Evolutionary conservation across 2,113 vertebrate species (phyloP).

Genomic region (Antidorcas marsupialis): DNA sequence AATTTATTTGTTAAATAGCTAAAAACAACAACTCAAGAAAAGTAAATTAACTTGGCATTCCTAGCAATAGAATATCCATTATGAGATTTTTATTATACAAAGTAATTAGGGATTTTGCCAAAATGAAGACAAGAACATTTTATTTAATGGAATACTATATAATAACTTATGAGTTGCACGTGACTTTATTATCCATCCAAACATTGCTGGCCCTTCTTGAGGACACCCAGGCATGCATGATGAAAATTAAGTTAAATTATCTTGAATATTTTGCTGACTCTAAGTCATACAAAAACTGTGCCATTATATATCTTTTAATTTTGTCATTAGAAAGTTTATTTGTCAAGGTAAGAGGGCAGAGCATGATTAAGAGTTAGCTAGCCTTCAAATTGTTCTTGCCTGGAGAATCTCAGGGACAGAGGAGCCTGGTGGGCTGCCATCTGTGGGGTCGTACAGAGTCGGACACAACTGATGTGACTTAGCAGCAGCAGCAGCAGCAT

Average conservation of each 20-base stretch:
- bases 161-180: background rate
- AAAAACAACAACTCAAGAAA: background rate
- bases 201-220: background rate
- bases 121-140: background rate
- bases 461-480: no score
- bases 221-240: background rate
- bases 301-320: background rate
- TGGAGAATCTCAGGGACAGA: no score
- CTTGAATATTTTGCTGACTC: background rate
- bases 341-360: background rate
- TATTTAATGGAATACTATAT: background rate
- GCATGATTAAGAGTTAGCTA: background rate
- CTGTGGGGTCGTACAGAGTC: no score
- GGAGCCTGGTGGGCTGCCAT: no score
- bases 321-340: background rate
- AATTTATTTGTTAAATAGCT: background rate
- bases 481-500: no score
- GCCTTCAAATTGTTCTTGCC: background rate
- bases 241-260: background rate
- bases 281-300: background rate
- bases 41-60: background rate
- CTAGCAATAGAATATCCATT: background rate
- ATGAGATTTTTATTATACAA: background rate
- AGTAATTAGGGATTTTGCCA: background rate
- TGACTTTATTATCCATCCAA: background rate